Evolutionary conservation across 1,140 invertebrate species (phyloP).

Genomic region (Bombus picipes): DNA sequence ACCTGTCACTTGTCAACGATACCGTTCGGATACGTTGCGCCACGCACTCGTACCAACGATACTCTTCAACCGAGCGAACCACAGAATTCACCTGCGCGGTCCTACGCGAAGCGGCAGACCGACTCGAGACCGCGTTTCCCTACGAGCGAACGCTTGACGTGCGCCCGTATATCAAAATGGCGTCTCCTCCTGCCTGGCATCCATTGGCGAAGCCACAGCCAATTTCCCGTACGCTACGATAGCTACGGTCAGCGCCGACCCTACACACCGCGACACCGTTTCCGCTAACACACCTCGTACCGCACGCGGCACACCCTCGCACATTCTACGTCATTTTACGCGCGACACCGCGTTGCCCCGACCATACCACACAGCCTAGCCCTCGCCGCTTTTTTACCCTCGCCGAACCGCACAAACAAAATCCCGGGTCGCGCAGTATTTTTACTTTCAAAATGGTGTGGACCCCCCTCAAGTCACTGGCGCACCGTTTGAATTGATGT

Average conservation of each 20-base stretch:
- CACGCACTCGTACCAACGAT: conserved; percentile 56
- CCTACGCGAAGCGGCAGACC: conserved; percentile 53
- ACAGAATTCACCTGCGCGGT: conserved; percentile 58
- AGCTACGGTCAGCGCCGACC: conserved; percentile 65
- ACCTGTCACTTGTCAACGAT: conserved; percentile 78
- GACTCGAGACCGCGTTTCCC: conserved; percentile 66
- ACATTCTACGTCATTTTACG: conserved; percentile 70
- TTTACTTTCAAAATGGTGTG: conserved; percentile 79
- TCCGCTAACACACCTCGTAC: conserved; percentile 64
- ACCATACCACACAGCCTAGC: conserved; percentile 37
- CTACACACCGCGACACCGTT: conserved; percentile 66
- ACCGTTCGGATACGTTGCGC: conserved; percentile 63
- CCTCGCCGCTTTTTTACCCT: conserved; percentile 58
- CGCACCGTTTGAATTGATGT: conserved; percentile 69
- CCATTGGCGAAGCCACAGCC: conserved; percentile 73
- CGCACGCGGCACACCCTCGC: conserved; percentile 58
- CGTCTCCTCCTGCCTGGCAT: conserved; percentile 76
- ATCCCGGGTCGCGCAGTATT: conserved; percentile 74
- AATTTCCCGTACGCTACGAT: conserved; percentile 69
- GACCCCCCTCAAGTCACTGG: conserved; percentile 49
- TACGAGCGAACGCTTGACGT: conserved; percentile 74
- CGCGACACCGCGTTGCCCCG: conserved; percentile 60
- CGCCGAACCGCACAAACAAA: conserved; percentile 56
- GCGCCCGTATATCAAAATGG: conserved; percentile 81
- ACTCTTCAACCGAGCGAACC: conserved; percentile 31